phyloP scores from a whole-genome alignment of 2,797 vertebrate genomes.

The Mastacembelus armatus region DNA sequence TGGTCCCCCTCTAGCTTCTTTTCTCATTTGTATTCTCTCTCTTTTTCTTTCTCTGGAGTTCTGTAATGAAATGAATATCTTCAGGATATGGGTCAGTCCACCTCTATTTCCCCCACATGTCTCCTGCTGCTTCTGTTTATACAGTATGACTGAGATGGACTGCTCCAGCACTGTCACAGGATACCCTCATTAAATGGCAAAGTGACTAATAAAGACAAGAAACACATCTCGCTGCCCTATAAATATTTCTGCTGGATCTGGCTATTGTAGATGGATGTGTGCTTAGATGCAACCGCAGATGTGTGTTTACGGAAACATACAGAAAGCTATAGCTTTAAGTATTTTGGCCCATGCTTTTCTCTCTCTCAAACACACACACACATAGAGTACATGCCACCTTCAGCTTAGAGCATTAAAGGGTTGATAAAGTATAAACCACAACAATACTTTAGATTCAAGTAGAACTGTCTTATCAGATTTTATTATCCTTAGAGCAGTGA shows the following conservation, averaged over 20 bases:
- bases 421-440: not conserved
- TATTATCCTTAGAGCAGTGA: no score
- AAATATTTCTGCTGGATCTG: conserved; percentile 42
- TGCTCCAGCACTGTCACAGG: conserved; percentile 80
- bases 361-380: not conserved
- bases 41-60: conserved; percentile 43
- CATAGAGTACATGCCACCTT: not conserved
- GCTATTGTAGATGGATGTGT: conserved; percentile 28
- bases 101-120: not conserved
- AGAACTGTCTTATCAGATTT: no score
- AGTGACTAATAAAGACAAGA: conserved; percentile 76
- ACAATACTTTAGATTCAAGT: no score
- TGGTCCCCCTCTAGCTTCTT: not conserved
- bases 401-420: not conserved
- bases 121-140: not conserved
- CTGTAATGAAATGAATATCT: conserved; percentile 66
- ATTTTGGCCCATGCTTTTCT: not conserved
- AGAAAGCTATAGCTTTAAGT: not conserved
- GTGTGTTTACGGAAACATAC: not conserved
- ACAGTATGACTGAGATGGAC: conserved; percentile 60
- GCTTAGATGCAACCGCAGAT: conserved; percentile 13
- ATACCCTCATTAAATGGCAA: conserved; percentile 66
- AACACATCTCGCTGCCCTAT: conserved; percentile 63
- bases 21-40: conserved; percentile 27
- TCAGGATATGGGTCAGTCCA: conserved; percentile 63